These are phyloP conservation scores for Lycocerus yunnanus DNA, from an alignment of 2,888 invertebrate genomes.

Conservation along the genomic window DNA sequence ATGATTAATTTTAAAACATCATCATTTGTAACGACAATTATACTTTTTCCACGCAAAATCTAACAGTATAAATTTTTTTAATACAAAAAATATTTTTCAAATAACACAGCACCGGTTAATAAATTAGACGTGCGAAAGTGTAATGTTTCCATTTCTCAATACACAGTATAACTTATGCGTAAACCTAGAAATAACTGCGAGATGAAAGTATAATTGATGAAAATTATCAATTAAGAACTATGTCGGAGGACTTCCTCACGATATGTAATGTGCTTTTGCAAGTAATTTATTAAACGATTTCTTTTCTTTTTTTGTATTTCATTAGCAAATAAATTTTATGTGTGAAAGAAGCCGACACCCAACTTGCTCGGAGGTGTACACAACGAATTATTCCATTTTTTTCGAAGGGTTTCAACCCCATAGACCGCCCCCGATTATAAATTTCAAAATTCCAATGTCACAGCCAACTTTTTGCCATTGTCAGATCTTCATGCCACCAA, in stretches of 20 bases:
- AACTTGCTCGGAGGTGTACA: no score
- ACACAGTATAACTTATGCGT: not conserved
- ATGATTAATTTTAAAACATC: conserved; percentile 1
- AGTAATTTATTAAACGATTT: not conserved
- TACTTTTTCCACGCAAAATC: not conserved
- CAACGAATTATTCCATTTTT: no score
- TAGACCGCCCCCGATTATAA: no score
- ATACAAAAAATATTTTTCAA: not conserved
- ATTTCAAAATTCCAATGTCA: no score
- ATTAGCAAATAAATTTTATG: not conserved
- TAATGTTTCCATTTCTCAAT: not conserved
- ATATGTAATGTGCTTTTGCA: not conserved
- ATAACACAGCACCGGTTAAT: not conserved
- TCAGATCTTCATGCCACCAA: no score
- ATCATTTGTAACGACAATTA: not conserved
- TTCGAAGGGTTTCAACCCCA: no score
- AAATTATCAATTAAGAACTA: not conserved
- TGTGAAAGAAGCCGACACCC: no score
- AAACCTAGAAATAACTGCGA: not conserved
- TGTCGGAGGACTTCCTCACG: not conserved
- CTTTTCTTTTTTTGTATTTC: not conserved
- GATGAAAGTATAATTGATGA: not conserved
- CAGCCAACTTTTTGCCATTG: no score
- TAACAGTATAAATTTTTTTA: not conserved
- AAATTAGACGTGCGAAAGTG: not conserved